phyloP scores from a whole-genome alignment of 2,113 vertebrate species.

The Ranitomeya variabilis region DNA sequence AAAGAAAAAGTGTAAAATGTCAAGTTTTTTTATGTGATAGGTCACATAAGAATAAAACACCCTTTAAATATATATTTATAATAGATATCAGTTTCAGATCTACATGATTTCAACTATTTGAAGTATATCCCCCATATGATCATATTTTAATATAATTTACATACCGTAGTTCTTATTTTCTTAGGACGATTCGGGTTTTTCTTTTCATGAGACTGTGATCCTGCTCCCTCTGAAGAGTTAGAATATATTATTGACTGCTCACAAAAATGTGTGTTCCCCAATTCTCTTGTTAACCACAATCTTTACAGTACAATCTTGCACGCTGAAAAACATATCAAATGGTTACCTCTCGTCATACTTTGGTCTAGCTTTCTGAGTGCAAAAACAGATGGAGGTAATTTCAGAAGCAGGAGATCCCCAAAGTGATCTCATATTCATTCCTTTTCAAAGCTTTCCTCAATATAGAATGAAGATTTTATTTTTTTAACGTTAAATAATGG shows the following conservation, averaged over 20 bases:
- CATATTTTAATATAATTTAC: not conserved
- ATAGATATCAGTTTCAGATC: too few relatives aligned
- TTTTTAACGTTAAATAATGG: slow-evolving; percentile 46
- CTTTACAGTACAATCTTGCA: slow-evolving; percentile 8
- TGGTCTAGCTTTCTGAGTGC: slow-evolving; percentile 19
- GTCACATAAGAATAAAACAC: too few relatives aligned
- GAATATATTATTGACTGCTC: not conserved
- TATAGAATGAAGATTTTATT: slow-evolving; percentile 38
- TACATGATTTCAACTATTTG: not conserved
- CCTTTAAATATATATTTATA: too few relatives aligned
- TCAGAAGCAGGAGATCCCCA: slow-evolving; percentile 49
- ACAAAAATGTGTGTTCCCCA: not conserved
- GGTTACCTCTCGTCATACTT: slow-evolving; percentile 2
- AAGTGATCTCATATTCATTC: slow-evolving; percentile 47
- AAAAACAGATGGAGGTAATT: slow-evolving; percentile 52
- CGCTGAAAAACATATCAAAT: slow-evolving; percentile 6
- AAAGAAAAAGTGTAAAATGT: too few relatives aligned
- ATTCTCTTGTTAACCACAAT: slow-evolving; percentile 37
- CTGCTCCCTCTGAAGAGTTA: slow-evolving; percentile 2
- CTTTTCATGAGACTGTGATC: not conserved
- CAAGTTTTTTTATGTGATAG: too few relatives aligned
- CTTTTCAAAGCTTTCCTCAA: slow-evolving; percentile 41
- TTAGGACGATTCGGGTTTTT: not conserved
- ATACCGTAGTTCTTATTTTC: not conserved
- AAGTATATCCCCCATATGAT: not conserved